Percentiles rank a stretch among this genome's conserved stretches.
Conservation (phyloP, 2,888 invertebrate species). For the Nymphalis c-album region DNA sequence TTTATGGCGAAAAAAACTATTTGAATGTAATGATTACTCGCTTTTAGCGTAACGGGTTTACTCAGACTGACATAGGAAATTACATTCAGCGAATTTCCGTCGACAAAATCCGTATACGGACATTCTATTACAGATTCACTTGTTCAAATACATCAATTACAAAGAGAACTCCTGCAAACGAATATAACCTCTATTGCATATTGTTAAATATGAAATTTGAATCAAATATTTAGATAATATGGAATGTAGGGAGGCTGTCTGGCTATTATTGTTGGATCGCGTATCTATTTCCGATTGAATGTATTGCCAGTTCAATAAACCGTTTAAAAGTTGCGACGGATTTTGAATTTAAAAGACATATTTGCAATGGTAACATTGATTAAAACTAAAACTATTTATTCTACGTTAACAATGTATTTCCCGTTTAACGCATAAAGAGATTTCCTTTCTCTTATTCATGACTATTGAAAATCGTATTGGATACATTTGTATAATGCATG, state of each 20-base stretch:
- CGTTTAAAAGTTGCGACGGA: constrained; percentile 22
- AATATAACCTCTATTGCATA: constrained; percentile 12
- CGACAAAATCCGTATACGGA: constrained; percentile 42
- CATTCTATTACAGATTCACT: constrained; percentile 39
- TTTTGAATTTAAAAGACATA: background rate
- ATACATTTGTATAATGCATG: too few relatives aligned
- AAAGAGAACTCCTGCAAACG: constrained; percentile 1
- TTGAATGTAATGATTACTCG: constrained; percentile 29
- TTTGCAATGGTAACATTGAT: background rate
- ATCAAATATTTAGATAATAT: constrained; percentile 1
- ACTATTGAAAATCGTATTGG: too few relatives aligned
- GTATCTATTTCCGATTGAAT: constrained; percentile 39
- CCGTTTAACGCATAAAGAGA: too few relatives aligned
- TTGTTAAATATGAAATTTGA: constrained; percentile 2
- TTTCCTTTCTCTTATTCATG: too few relatives aligned
- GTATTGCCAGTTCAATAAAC: constrained; percentile 38
- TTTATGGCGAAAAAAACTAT: constrained; percentile 8
- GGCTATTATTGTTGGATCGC: constrained; percentile 34
- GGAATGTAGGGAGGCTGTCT: constrained; percentile 18
- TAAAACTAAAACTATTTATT: background rate
- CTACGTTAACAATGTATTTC: too few relatives aligned
- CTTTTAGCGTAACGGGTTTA: constrained; percentile 39
- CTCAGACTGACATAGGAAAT: constrained; percentile 45
- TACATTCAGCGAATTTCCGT: constrained; percentile 45
- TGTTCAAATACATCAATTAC: constrained; percentile 27